Evolutionary conservation across 2,113 vertebrate genomes (phyloP).

Genomic region (Spilogale gracilis): DNA sequence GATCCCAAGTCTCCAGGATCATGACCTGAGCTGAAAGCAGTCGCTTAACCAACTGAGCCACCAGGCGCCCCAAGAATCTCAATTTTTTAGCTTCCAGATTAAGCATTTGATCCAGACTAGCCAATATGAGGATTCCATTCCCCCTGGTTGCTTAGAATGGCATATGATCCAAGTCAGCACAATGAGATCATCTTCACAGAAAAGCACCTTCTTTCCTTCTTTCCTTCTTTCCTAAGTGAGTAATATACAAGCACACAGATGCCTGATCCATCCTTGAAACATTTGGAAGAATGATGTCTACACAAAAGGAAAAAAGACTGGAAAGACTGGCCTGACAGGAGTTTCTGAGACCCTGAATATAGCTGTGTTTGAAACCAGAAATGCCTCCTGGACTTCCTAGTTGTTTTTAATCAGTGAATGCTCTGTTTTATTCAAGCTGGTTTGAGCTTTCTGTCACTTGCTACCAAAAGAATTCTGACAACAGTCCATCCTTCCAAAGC

Average conservation of each 20-base stretch:
- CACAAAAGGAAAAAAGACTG: background rate
- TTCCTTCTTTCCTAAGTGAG: background rate
- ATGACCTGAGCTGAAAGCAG: too few relatives aligned
- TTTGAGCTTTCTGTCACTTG: slow-evolving; percentile 17
- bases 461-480: slow-evolving; percentile 12
- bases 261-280: background rate
- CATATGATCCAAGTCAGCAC: background rate
- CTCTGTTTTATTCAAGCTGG: background rate
- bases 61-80: too few relatives aligned
- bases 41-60: too few relatives aligned
- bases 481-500: background rate
- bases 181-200: background rate
- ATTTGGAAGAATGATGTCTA: background rate
- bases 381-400: background rate
- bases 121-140: background rate
- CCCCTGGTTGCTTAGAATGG: background rate
- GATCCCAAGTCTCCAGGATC: too few relatives aligned
- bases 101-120: background rate
- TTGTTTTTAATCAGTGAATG: background rate
- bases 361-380: background rate
- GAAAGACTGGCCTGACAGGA: background rate
- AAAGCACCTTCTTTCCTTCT: background rate
- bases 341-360: background rate
- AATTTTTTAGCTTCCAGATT: background rate
- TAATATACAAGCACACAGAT: background rate